phyloP scores from a whole-genome alignment of 2,113 vertebrate species.

The Cyanoderma ruficeps region DNA sequence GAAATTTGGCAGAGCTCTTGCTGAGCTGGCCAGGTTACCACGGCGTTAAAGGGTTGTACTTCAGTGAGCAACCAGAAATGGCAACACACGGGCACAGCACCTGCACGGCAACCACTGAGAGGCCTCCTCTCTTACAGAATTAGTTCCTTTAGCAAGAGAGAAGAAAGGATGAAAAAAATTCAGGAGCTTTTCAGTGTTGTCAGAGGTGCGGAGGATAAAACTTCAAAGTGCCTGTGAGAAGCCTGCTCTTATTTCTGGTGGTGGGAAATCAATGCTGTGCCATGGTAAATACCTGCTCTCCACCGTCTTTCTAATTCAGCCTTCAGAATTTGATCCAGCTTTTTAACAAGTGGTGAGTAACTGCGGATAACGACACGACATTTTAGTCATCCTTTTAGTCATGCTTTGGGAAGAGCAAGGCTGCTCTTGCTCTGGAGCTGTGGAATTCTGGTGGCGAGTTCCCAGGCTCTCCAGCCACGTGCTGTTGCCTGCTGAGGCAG shows the following conservation, averaged over 20 bases:
- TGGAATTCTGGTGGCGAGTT: not conserved
- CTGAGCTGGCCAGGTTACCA: constrained; percentile 15
- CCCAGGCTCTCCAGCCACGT: not conserved
- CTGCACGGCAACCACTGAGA: not conserved
- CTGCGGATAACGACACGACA: not conserved
- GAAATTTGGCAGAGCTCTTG: constrained; percentile 14
- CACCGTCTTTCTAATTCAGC: not conserved
- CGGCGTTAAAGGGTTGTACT: not conserved
- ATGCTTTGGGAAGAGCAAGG: not conserved
- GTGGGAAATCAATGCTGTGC: not conserved
- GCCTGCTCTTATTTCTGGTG: not conserved
- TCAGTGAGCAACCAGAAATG: constrained; percentile 27
- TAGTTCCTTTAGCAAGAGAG: not conserved
- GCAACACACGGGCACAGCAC: not conserved
- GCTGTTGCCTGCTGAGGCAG: not conserved
- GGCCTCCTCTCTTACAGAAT: not conserved
- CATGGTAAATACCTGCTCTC: not conserved
- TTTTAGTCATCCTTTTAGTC: not conserved
- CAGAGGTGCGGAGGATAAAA: not conserved
- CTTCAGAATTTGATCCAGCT: not conserved
- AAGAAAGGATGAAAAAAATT: not conserved
- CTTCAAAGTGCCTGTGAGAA: not conserved
- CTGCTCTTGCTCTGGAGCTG: not conserved
- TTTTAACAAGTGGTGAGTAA: not conserved
- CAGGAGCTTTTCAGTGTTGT: not conserved